Evolutionary conservation across 2,113 vertebrate species (phyloP).

Genomic region (Platysternon megacephalum): DNA sequence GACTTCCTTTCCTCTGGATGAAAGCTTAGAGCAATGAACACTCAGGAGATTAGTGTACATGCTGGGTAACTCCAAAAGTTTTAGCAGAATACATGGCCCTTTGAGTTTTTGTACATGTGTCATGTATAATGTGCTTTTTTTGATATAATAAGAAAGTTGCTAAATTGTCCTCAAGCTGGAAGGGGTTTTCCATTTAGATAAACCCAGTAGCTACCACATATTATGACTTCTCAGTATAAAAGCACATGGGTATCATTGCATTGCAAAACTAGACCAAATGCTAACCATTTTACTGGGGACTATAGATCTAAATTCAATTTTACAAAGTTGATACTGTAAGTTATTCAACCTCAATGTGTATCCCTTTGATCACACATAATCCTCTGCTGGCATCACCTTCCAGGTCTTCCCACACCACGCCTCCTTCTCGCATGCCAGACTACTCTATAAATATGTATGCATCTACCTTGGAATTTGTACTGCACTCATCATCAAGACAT

Average conservation of each 20-base stretch:
- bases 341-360: not conserved
- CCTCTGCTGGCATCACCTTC: not conserved
- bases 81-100: slow-evolving; percentile 67
- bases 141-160: slow-evolving; percentile 53
- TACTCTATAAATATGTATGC: not conserved
- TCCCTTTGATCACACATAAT: not conserved
- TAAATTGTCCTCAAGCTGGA: slow-evolving; percentile 62
- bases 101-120: slow-evolving; percentile 65
- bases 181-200: slow-evolving; percentile 71
- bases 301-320: slow-evolving; percentile 17
- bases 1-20: slow-evolving; percentile 58
- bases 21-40: slow-evolving; percentile 60
- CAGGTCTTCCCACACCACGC: not conserved
- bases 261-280: not conserved
- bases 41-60: slow-evolving; percentile 57
- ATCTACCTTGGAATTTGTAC: not conserved
- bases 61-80: slow-evolving; percentile 49
- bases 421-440: not conserved
- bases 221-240: not conserved
- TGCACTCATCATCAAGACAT: not conserved
- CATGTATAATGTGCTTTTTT: slow-evolving; percentile 48
- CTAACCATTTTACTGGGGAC: not conserved
- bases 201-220: slow-evolving; percentile 17
- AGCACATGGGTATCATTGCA: not conserved
- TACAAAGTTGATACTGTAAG: not conserved